Percentiles rank a stretch among this genome's conserved stretches.
These are phyloP conservation scores for Sinohyriopsis cumingii DNA, from an alignment of 2,888 invertebrate species.

Conservation along the genomic window DNA sequence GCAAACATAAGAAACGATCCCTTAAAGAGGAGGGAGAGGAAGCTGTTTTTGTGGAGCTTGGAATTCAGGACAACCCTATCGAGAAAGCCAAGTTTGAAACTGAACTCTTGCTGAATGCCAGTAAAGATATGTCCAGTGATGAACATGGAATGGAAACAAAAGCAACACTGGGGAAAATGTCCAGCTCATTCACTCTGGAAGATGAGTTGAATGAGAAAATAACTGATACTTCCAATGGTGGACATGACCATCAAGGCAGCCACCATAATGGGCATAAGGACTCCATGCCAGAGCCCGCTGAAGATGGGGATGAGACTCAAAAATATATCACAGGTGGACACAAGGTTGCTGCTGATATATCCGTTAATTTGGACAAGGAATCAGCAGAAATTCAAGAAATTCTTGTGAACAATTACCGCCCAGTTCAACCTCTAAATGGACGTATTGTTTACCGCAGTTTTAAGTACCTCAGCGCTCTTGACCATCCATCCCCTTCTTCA, in stretches of 20 bases:
- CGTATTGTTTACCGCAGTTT: constrained; percentile 61
- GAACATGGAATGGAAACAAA: too few species aligned
- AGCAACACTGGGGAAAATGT: too few species aligned
- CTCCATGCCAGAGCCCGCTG: constrained; percentile 5
- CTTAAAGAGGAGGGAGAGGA: constrained; percentile 15
- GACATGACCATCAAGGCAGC: not conserved
- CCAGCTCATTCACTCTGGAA: constrained; percentile 6
- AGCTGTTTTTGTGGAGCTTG: constrained; percentile 49
- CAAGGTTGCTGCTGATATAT: not conserved
- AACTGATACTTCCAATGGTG: not conserved
- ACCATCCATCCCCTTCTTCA: too few species aligned
- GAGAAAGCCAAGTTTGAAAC: constrained; percentile 29
- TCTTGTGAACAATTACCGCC: constrained; percentile 63
- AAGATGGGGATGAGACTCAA: not conserved
- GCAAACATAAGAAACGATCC: constrained; percentile 17
- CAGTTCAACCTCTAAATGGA: constrained; percentile 62
- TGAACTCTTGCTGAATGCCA: constrained; percentile 11
- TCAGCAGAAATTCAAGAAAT: constrained; percentile 37
- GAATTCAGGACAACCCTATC: constrained; percentile 39
- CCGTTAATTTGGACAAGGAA: constrained; percentile 8
- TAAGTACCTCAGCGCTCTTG: not conserved
- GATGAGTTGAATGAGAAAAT: constrained; percentile 9
- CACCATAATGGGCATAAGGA: constrained; percentile 2
- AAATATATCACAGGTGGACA: not conserved
- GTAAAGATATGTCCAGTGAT: too few species aligned